Conservation (phyloP, 1,140 invertebrate species). For the Nasonia giraulti region DNA sequence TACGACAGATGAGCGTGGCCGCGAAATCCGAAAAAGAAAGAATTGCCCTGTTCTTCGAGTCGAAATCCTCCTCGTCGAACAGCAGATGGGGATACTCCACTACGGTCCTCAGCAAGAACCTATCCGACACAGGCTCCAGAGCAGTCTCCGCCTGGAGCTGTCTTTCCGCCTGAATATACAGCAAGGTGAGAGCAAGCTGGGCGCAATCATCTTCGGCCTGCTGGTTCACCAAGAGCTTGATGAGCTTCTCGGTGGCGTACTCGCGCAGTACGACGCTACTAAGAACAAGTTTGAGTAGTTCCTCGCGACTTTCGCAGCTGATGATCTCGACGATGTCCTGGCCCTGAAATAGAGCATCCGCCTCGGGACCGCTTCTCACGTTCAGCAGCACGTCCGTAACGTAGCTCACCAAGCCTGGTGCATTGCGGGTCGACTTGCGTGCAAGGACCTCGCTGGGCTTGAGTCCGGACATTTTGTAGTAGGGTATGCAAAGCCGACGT, state of each 20-base stretch:
- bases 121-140: conserved; percentile 68
- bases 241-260: conserved; percentile 77
- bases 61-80: conserved; percentile 72
- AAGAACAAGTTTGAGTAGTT: conserved; percentile 75
- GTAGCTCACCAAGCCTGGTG: conserved; percentile 75
- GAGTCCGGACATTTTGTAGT: conserved; percentile 77
- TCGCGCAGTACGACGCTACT: conserved; percentile 75
- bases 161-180: conserved; percentile 76
- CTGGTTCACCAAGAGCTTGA: conserved; percentile 68
- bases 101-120: conserved; percentile 66
- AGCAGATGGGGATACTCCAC: conserved; percentile 74
- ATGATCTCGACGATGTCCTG: conserved; percentile 75
- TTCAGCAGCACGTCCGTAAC: conserved; percentile 72
- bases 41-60: conserved; percentile 63
- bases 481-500: conserved; percentile 77
- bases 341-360: conserved; percentile 71
- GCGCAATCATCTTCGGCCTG: conserved; percentile 62
- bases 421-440: conserved; percentile 64
- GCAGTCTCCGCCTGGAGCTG: conserved; percentile 70
- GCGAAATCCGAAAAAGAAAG: conserved; percentile 76
- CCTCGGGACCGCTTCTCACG: conserved; percentile 69
- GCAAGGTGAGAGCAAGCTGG: conserved; percentile 72
- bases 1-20: conserved; percentile 73
- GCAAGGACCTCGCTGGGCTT: conserved; percentile 73
- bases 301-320: conserved; percentile 68